Conservation (phyloP, 2,797 vertebrate genomes). For the Myotis planiceps region DNA sequence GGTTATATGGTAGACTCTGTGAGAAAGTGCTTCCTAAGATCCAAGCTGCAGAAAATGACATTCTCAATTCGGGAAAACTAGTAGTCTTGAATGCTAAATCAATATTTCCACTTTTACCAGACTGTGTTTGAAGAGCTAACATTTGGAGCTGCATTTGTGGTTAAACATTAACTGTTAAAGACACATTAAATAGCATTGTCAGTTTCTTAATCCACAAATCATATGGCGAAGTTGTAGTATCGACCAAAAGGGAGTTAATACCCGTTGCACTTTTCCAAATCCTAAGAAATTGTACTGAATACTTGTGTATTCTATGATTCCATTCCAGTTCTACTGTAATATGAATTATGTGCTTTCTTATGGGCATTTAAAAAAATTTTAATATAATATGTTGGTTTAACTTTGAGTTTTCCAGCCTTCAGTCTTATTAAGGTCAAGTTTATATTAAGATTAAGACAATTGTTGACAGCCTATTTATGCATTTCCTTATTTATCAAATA, state of each 20-base stretch:
- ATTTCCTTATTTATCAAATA: neutral
- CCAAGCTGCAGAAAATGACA: neutral
- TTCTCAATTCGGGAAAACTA: neutral
- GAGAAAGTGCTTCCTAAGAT: neutral
- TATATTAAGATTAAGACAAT: neutral
- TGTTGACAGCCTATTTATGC: neutral
- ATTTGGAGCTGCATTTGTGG: conserved; percentile 48
- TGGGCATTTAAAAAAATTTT: neutral
- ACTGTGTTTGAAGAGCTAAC: conserved; percentile 44
- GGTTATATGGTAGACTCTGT: neutral
- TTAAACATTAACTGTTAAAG: conserved; percentile 54
- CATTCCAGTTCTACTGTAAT: neutral
- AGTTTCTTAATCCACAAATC: conserved; percentile 7
- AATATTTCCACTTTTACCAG: conserved; percentile 32
- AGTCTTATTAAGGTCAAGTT: neutral
- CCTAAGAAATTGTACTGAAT: neutral
- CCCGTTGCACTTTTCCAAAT: neutral
- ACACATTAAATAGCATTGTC: neutral
- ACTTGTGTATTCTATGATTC: neutral
- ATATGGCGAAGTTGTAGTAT: neutral
- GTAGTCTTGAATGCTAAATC: neutral
- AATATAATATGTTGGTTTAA: neutral
- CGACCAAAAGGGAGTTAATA: neutral
- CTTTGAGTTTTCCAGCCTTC: neutral
- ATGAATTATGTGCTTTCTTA: neutral